Evolutionary conservation across 2,113 vertebrate genomes (phyloP), one percentile per base, ranked within the genome.

Genomic region (Corynorhinus townsendii): DNA sequence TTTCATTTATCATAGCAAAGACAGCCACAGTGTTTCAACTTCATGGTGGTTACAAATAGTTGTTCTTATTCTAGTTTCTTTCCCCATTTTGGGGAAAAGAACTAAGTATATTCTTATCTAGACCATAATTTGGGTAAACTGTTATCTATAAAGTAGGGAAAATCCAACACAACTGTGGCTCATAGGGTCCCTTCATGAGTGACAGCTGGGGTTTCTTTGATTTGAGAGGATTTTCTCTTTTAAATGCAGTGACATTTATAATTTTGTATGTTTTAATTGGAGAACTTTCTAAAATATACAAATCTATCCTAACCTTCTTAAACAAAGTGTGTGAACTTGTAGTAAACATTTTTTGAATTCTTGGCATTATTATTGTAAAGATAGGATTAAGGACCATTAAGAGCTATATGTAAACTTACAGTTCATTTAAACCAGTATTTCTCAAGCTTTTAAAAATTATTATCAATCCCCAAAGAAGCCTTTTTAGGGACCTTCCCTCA

Each of bases 1-100:
- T 94, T 93, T 93, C 94, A 93, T 97, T 96, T 91, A 59, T 97
- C 90, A 93, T 43, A 69, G 83, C 9, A n/a, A n/a, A 93, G 90
- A 76, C 40, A 59, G 64, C 30, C 75, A 52, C 16, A 33, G 19
- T 11, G 11, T 64, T 86, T 64, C n/a, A 75, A 4, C 69, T 95
- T 88, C 49, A 30, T 85, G 45, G 4, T 54, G 22, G 66, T 85
- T 95, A 59, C 33, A 91, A 49, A 62, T 28, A 33, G 26, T 49
- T 86, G 43, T 88, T 16, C 64, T 92, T 88, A 59, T 64, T 87
- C 30, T 68, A 1, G 90, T 88, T 86, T 43, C 17, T 64, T 77
- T 82, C 28, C 89, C 26, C 12, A 35, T 75, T 96, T 95, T 28
- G 1, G 0, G n/a, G 69, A 38, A 40, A 43, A 83, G 76, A 79